These are phyloP conservation scores for Alviniconcha strummeri DNA, from an alignment of 2,888 invertebrate species.

Conservation along the genomic window DNA sequence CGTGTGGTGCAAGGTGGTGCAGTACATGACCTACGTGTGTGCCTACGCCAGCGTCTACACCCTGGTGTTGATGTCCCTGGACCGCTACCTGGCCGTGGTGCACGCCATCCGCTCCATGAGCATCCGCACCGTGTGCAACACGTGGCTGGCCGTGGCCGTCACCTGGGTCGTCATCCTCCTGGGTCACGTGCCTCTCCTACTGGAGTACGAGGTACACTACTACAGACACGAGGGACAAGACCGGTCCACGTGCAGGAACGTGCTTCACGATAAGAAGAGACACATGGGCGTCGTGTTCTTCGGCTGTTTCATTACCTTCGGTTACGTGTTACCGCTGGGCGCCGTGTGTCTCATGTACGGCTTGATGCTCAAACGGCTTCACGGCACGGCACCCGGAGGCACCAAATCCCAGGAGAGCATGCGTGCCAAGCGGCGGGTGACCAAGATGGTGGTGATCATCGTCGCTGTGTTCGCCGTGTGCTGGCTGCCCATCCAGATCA, in stretches of 20 bases:
- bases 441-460: constrained; percentile 92
- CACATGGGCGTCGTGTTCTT: constrained; percentile 52
- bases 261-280: constrained; percentile 22
- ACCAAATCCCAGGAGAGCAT: constrained; percentile 85
- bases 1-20: constrained; percentile 91
- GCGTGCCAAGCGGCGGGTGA: constrained; percentile 90
- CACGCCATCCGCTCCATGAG: constrained; percentile 85
- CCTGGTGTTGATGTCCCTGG: constrained; percentile 32
- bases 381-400: constrained; percentile 81
- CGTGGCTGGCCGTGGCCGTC: constrained; percentile 85
- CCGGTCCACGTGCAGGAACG: constrained; percentile 63
- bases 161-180: constrained; percentile 85
- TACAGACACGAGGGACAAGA: constrained; percentile 72
- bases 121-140: constrained; percentile 86
- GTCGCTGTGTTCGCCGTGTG: constrained; percentile 88
- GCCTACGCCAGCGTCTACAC: constrained; percentile 79
- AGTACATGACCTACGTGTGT: constrained; percentile 93
- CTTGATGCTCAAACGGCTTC: constrained; percentile 91
- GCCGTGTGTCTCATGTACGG: constrained; percentile 91
- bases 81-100: constrained; percentile 33
- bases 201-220: constrained; percentile 54
- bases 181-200: constrained; percentile 67
- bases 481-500: constrained; percentile 88
- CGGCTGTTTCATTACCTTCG: constrained; percentile 83
- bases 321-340: constrained; percentile 90